Evolutionary conservation across 2,888 invertebrate species (phyloP), one percentile per base, ranked within the genome.

Genomic region (Glomeris marginata): DNA sequence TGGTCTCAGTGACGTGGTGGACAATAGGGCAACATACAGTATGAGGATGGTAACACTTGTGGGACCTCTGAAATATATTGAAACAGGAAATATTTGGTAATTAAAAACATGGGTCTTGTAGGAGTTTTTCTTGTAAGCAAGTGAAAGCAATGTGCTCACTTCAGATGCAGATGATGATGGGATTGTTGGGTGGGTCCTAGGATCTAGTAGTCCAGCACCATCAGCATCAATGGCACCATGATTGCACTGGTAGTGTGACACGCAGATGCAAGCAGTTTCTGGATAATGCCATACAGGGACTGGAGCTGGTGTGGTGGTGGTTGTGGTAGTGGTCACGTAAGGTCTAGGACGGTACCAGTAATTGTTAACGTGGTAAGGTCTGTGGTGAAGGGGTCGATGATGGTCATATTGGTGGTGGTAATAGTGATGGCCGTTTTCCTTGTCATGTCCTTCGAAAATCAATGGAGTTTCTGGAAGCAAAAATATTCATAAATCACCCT

Each of bases 201-300:
- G 79, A 60, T 88, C 84, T 47, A 88, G 78, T 34, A 83, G 66
- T 6, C 80, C 81, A 1, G 72, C 68, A 0, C 86, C 86, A 58
- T 81, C 80, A 0, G 73, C 77, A 13, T 85, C 73, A 0, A 76
- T 74, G 40, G 77, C 74, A 28, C 65, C 62, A 15, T 54, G 36
- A 36, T 75, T 72, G 60, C 88, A 88, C 11, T 81, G 72, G 63
- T 81, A 85, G 60, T 81, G 82, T 0, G 79, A 77, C 0, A 87
- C 84, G 61, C 88, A 88, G 45, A 77, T 76, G 34, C 83, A 85
- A n/a, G 45, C 45, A 34, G 18, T 45, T 20, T 16, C n/a, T 20
- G 37, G 15, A 34, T 43, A 16, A 2, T 45, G 22, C n/a, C 20
- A 21, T 10, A 21, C 16, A 4, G 18, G 41, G 6, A 21, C n/a